A percentile compares a stretch with the other conserved stretches of the same genome.
Conservation (phyloP, 1,140 invertebrate genomes). For the Polyergus mexicanus region DNA sequence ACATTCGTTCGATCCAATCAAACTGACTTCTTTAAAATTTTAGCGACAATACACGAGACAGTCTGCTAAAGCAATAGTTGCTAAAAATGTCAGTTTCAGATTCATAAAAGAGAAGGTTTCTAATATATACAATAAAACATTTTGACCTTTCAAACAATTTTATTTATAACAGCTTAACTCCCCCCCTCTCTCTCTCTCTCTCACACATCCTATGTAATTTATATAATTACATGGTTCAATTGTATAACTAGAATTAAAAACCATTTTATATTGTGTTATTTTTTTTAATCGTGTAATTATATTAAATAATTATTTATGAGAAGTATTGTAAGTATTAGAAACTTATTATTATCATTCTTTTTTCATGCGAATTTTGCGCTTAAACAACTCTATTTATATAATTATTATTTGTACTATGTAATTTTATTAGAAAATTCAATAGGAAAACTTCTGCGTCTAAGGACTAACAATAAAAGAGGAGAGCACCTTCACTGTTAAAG, state of each 20-base stretch:
- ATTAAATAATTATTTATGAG: neutral
- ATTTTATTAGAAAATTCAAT: neutral
- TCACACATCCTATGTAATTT: too few species aligned
- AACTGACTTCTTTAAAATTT: slow-evolving; percentile 1
- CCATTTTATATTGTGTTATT: neutral
- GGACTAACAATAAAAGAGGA: slow-evolving; percentile 5
- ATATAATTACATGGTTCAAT: too few species aligned
- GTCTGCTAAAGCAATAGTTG: neutral
- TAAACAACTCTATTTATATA: neutral
- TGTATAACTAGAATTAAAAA: neutral
- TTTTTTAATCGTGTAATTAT: neutral
- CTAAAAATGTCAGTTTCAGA: neutral
- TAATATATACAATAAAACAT: too few species aligned
- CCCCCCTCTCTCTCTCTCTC: too few species aligned
- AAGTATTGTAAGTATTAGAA: too few species aligned
- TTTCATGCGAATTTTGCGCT: neutral
- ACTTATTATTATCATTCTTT: neutral
- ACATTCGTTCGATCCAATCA: neutral
- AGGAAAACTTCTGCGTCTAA: slow-evolving; percentile 4
- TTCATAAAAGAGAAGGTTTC: neutral
- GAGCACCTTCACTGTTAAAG: slow-evolving; percentile 43
- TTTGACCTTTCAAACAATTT: too few species aligned
- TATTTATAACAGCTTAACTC: too few species aligned
- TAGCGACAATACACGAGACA: neutral
- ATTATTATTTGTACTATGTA: neutral